Evolutionary conservation across 2,888 invertebrate genomes (phyloP).

Genomic region (Amiota communis): DNA sequence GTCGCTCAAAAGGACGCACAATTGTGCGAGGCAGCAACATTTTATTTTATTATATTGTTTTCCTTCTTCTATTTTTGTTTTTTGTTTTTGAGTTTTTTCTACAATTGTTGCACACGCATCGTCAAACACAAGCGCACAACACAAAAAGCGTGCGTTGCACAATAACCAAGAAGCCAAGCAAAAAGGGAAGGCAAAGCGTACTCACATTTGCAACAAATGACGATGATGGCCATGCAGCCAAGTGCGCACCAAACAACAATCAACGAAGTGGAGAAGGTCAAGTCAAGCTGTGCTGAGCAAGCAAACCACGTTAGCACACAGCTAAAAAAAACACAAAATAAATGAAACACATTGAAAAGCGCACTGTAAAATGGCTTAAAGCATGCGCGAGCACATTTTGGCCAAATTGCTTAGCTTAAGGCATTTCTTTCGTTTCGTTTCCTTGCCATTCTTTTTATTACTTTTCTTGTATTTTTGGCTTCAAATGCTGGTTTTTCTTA

Average conservation of each 20-base stretch:
- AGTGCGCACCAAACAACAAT: background rate
- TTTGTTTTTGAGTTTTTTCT: too few relatives aligned
- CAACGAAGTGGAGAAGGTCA: background rate
- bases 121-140: too few relatives aligned
- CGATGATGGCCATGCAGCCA: constrained; percentile 1
- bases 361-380: background rate
- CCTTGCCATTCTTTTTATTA: constrained; percentile 22
- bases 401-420: constrained; percentile 11
- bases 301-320: background rate
- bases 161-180: background rate
- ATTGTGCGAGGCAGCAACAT: too few relatives aligned
- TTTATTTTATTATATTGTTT: too few relatives aligned
- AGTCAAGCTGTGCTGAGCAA: constrained; percentile 1
- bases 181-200: background rate
- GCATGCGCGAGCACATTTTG: background rate
- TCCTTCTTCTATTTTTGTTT: too few relatives aligned
- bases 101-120: too few relatives aligned
- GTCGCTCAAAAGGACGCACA: too few relatives aligned
- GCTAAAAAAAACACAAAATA: background rate
- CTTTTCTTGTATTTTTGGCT: too few relatives aligned
- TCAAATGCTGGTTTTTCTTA: constrained; percentile 53
- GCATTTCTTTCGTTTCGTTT: constrained; percentile 53
- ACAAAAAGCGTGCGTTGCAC: background rate
- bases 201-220: background rate
- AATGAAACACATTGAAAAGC: too few relatives aligned